Conservation (phyloP, 2,797 vertebrate species). For the Remorina albescens region DNA sequence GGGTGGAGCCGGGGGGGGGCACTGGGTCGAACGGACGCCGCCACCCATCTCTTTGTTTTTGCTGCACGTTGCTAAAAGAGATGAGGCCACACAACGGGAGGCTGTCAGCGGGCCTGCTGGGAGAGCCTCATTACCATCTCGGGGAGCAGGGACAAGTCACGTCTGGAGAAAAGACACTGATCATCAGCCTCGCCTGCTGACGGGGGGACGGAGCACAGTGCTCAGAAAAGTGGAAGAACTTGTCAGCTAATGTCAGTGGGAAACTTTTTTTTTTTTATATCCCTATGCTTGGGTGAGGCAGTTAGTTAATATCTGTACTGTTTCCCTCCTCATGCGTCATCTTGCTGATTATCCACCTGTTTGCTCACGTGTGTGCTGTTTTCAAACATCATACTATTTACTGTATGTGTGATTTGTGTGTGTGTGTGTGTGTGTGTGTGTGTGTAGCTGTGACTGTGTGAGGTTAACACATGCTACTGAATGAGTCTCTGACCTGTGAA, state of each 20-base stretch:
- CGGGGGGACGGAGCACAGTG: conserved; percentile 8
- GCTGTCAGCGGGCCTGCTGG: conserved; percentile 66
- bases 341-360: conserved; percentile 12
- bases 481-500: conserved; percentile 57
- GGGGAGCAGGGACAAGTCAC: conserved; percentile 51
- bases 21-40: conserved; percentile 45
- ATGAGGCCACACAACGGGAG: conserved; percentile 62
- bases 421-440: background rate
- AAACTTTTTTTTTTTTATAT: conserved; percentile 33
- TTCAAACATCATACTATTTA: conserved; percentile 6
- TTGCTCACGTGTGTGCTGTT: conserved; percentile 22
- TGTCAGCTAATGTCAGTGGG: conserved; percentile 42
- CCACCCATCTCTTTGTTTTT: conserved; percentile 67
- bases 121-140: conserved; percentile 67
- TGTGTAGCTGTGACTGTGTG: too few relatives aligned
- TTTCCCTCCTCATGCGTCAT: conserved; percentile 1
- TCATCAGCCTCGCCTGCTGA: conserved; percentile 30
- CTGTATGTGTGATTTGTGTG: conserved; percentile 3
- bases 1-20: conserved; percentile 51
- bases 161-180: conserved; percentile 37
- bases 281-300: background rate
- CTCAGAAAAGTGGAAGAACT: conserved; percentile 18
- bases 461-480: conserved; percentile 39
- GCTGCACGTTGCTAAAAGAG: conserved; percentile 61
- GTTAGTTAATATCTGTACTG: conserved; percentile 10